Conservation (phyloP, 2,888 invertebrate genomes). For the Pilophorus perplexus region DNA sequence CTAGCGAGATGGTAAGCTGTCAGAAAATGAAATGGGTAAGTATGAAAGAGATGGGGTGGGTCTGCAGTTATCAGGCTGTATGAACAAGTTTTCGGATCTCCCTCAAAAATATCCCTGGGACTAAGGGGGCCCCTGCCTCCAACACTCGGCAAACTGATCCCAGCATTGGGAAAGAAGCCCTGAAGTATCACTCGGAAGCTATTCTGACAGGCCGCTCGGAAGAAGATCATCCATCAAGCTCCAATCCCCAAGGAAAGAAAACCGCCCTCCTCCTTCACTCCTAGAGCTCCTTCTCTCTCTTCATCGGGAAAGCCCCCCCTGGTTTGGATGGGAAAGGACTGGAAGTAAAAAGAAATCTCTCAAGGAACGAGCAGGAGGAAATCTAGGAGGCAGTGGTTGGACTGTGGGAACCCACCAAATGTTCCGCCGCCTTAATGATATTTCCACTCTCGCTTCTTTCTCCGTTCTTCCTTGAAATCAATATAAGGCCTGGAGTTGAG, state of each 20-base stretch:
- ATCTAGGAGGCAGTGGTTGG: slow-evolving; percentile 35
- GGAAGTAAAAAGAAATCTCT: slow-evolving; percentile 33
- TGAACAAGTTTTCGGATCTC: not conserved
- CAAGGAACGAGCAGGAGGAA: slow-evolving; percentile 24
- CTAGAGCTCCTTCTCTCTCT: not conserved
- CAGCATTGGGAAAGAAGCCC: not conserved
- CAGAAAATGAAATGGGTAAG: no score
- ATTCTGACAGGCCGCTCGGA: slow-evolving; percentile 33
- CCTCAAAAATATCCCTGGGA: not conserved
- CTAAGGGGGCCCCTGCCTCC: no score
- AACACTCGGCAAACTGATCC: slow-evolving; percentile 26
- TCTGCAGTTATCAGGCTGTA: no score
- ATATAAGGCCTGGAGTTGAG: slow-evolving; percentile 6
- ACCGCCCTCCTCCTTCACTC: slow-evolving; percentile 6
- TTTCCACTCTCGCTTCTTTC: slow-evolving; percentile 31
- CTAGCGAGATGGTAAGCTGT: no score
- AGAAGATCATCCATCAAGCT: slow-evolving; percentile 39
- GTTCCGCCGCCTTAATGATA: slow-evolving; percentile 39
- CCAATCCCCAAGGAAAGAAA: slow-evolving; percentile 36
- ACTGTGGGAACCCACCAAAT: slow-evolving; percentile 37
- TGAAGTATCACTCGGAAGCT: slow-evolving; percentile 37
- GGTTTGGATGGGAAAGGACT: not conserved
- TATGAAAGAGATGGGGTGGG: no score
- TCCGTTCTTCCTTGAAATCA: slow-evolving; percentile 19
- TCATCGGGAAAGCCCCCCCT: not conserved